Evolutionary conservation across 2,888 invertebrate genomes (phyloP).

Genomic region (Drosophila suboccidentalis): DNA sequence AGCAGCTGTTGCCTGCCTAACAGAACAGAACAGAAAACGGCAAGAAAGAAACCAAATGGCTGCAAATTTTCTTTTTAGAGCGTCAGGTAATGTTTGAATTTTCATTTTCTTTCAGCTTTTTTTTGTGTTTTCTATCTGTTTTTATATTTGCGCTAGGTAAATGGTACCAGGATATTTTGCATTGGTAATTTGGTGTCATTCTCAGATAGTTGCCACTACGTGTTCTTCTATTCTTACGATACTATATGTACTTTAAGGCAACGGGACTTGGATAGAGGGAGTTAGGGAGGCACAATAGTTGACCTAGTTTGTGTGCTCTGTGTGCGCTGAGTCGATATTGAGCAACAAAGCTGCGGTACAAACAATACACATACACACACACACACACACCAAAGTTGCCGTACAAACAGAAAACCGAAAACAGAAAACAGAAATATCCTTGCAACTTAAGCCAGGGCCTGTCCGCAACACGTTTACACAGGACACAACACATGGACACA

Average conservation of each 20-base stretch:
- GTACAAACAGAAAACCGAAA: slow-evolving; percentile 55
- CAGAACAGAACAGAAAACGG: neutral
- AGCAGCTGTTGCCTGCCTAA: slow-evolving; percentile 56
- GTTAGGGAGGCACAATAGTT: slow-evolving; percentile 25
- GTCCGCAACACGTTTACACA: slow-evolving; percentile 64
- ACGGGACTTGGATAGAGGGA: neutral
- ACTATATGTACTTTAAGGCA: slow-evolving; percentile 15
- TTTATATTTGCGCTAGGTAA: slow-evolving; percentile 66
- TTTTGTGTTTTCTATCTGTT: neutral
- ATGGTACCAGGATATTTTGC: slow-evolving; percentile 78
- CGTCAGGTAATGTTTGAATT: slow-evolving; percentile 65
- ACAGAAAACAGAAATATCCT: slow-evolving; percentile 43
- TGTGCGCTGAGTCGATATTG: slow-evolving; percentile 55
- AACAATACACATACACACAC: slow-evolving; percentile 40
- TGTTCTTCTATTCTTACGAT: slow-evolving; percentile 41
- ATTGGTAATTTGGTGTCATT: slow-evolving; percentile 79
- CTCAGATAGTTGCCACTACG: slow-evolving; percentile 78
- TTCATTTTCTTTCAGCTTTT: slow-evolving; percentile 59
- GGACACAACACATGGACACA: slow-evolving; percentile 31
- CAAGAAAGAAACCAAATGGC: slow-evolving; percentile 49
- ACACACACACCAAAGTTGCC: slow-evolving; percentile 47
- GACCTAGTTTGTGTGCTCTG: slow-evolving; percentile 66
- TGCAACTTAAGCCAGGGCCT: slow-evolving; percentile 59
- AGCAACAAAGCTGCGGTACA: slow-evolving; percentile 74
- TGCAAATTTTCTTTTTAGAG: slow-evolving; percentile 54